Base-by-base conservation (phyloP, 1,140 invertebrate genomes). In the Myzus persicae region DNA sequence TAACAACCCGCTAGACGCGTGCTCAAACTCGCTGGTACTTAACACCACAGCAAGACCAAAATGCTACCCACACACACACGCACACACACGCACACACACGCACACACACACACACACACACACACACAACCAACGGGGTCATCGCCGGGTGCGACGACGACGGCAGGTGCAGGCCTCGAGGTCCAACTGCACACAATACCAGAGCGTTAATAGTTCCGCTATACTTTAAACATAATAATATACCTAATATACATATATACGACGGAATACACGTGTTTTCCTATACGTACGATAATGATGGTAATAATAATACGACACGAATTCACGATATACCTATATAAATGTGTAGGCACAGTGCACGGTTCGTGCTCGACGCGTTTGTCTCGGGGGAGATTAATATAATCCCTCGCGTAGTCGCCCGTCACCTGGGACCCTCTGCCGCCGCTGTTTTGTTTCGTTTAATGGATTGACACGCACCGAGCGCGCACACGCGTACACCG, bases 151-250 rank as follows among this genome's bases (percentile, higher is more conserved):
- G 59, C 59, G n/a, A n/a, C n/a, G 59, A 76, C 59, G 31, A 76
- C 59, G 59, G 59, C 59, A 76, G 59, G 59, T 76, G 59, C 14
- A 76, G 59, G n/a, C 59, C 59, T 76, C 31, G 59, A 76, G 59
- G 59, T 76, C 59, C n/a, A 5, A 31, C n/a, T n/a, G n/a, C 11
- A 76, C 59, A 76, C 59, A 76, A 76, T 76, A 76, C 59, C 59
- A 76, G 31, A 76, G 31, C 59, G 59, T 76, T 76, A n/a, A 76
- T 76, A 76, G 59, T 76, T 76, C 59, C 59, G 59, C 59, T 76
- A 76, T 76, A 76, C n/a, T 76, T 76, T n/a, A 76, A 76, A 76
- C 59, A n/a, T n/a, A n/a, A n/a, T n/a, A n/a, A n/a, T n/a, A n/a
- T n/a, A n/a, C n/a, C n/a, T n/a, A n/a, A n/a, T n/a, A 67, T 59